phyloP scores from a whole-genome alignment of 2,113 vertebrate species.

The Puma concolor region DNA sequence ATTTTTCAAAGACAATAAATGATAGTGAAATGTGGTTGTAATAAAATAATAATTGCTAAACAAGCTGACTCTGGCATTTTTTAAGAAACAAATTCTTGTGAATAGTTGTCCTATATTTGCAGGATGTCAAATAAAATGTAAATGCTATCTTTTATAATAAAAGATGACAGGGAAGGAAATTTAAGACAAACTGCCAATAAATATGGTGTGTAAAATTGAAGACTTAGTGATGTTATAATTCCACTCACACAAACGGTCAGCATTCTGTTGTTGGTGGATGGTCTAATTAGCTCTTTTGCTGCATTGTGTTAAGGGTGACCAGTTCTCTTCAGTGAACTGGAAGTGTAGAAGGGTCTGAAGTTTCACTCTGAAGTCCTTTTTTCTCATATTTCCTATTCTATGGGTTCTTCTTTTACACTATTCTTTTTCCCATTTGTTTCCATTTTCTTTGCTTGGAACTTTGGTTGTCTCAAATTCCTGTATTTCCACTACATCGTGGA shows the following conservation, averaged over 20 bases:
- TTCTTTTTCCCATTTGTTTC: conserved; percentile 29
- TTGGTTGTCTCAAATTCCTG: not conserved
- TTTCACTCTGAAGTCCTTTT: conserved; percentile 23
- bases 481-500: conserved; percentile 29
- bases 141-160: conserved; percentile 46
- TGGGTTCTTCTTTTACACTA: not conserved
- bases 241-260: not conserved
- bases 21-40: conserved; percentile 44
- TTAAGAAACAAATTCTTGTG: not conserved
- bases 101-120: conserved; percentile 39
- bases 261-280: not conserved
- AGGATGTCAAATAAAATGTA: conserved; percentile 49
- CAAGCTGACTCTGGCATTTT: conserved; percentile 43
- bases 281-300: not conserved
- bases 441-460: conserved; percentile 24
- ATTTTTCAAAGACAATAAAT: conserved; percentile 47
- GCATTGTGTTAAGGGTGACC: not conserved
- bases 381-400: conserved; percentile 14
- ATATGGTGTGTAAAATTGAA: conserved; percentile 2
- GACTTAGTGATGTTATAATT: not conserved
- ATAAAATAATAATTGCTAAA: conserved; percentile 55
- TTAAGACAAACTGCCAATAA: conserved; percentile 60
- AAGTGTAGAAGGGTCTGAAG: not conserved
- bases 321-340: not conserved
- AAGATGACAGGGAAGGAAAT: conserved; percentile 45